Conservation (phyloP, 2,888 invertebrate species). For the Ennomos fuscantarius region DNA sequence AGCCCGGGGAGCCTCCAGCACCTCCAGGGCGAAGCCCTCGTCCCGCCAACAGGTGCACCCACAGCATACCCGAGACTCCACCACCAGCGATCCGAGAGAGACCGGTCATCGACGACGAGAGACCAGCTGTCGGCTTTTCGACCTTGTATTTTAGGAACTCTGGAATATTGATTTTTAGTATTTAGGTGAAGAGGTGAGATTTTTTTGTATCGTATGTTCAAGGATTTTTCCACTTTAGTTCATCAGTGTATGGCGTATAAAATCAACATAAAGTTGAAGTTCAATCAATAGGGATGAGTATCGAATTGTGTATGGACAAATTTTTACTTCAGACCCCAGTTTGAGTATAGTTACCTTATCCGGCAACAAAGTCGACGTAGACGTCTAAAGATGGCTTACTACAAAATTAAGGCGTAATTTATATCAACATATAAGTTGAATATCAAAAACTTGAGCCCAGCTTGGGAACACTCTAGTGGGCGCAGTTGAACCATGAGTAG, state of each 20-base stretch:
- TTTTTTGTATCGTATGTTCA: too few species aligned
- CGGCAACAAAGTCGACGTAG: too few species aligned
- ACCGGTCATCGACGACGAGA: slow-evolving; percentile 85
- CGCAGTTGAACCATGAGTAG: slow-evolving; percentile 86
- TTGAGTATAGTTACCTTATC: too few species aligned
- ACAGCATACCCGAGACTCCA: slow-evolving; percentile 93
- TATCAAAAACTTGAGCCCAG: slow-evolving; percentile 93
- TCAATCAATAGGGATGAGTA: too few species aligned
- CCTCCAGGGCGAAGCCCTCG: slow-evolving; percentile 92
- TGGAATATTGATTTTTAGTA: slow-evolving; percentile 55
- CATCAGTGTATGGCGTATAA: too few species aligned
- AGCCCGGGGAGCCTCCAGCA: slow-evolving; percentile 88
- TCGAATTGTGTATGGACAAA: too few species aligned
- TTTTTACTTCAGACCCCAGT: too few species aligned
- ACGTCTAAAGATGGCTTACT: too few species aligned
- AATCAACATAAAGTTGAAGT: too few species aligned
- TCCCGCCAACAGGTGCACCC: slow-evolving; percentile 95
- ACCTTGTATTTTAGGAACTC: slow-evolving; percentile 97
- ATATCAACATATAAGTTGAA: slow-evolving; percentile 92
- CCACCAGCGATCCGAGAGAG: slow-evolving; percentile 76
- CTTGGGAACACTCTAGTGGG: slow-evolving; percentile 90
- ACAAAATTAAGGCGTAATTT: neutral
- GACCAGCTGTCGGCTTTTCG: slow-evolving; percentile 88
- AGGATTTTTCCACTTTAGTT: too few species aligned
- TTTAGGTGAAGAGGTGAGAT: too few species aligned